phyloP scores from a whole-genome alignment of 1,140 invertebrate genomes.

The Drosophila fuyamai region DNA sequence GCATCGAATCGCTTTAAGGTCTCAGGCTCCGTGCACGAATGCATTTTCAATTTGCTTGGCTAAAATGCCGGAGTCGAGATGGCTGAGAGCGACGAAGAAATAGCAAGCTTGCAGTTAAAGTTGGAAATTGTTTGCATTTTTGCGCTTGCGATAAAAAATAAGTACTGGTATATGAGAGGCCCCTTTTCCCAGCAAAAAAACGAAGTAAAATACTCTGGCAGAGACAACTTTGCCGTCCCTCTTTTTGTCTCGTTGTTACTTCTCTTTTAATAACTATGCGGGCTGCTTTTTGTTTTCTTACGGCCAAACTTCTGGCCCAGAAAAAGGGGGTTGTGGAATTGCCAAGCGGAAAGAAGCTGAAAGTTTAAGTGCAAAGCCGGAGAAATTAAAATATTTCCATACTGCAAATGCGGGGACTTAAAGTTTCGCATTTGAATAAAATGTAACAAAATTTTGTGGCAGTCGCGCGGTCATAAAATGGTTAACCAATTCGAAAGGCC shows the following conservation, averaged over 20 bases:
- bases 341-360: conserved; percentile 15
- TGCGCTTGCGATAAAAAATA: conserved; percentile 30
- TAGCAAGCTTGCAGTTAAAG: conserved; percentile 50
- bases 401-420: conserved; percentile 3
- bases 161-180: conserved; percentile 6
- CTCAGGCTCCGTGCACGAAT: conserved; percentile 35
- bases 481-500: conserved; percentile 26
- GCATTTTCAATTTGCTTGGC: conserved; percentile 46
- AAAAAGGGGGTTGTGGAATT: conserved; percentile 1
- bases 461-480: conserved; percentile 24
- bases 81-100: conserved; percentile 4
- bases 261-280: conserved; percentile 45
- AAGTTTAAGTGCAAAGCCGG: conserved; percentile 39
- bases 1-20: conserved; percentile 29
- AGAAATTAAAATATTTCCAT: conserved; percentile 45
- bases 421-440: conserved; percentile 11
- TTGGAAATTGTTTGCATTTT: conserved; percentile 64
- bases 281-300: conserved; percentile 44
- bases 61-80: conserved; percentile 31
- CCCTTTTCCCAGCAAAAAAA: conserved; percentile 1
- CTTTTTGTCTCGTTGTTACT: conserved; percentile 18
- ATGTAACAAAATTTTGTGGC: neutral
- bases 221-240: conserved; percentile 39
- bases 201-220: conserved; percentile 8
- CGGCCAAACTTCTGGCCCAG: conserved; percentile 26